These are phyloP conservation scores for Agrochola lota DNA, from an alignment of 2,888 invertebrate genomes.

Conservation along the genomic window DNA sequence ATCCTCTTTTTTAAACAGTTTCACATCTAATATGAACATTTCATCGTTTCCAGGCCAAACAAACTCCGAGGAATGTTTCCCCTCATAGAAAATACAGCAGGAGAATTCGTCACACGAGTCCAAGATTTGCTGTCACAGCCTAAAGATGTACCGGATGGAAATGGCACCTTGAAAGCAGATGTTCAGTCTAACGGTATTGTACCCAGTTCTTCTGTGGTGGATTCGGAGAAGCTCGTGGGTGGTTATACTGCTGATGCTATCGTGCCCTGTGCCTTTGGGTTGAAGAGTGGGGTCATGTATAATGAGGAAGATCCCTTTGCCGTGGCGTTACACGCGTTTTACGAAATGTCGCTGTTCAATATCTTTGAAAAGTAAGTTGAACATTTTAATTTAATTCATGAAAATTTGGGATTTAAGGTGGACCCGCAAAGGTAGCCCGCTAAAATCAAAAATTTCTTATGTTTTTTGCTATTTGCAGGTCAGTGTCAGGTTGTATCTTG, in stretches of 20 bases:
- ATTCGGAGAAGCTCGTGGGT: conserved; percentile 84
- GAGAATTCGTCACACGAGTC: conserved; percentile 80
- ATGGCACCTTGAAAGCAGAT: conserved; percentile 25
- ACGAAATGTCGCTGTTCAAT: conserved; percentile 84
- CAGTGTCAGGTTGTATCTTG: no score
- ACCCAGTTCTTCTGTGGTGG: conserved; percentile 70
- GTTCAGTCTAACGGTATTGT: conserved; percentile 30
- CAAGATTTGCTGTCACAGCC: conserved; percentile 66
- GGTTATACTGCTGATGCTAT: conserved; percentile 88
- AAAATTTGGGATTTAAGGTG: no score
- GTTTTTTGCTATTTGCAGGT: no score
- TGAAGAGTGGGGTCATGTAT: conserved; percentile 86
- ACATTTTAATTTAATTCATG: neutral
- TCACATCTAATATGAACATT: neutral
- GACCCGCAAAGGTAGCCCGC: no score
- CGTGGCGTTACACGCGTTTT: conserved; percentile 86
- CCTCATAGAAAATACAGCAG: conserved; percentile 83
- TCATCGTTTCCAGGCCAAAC: conserved; percentile 81
- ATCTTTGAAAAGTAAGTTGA: conserved; percentile 86
- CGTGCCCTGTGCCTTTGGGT: conserved; percentile 87
- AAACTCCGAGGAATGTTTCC: conserved; percentile 87
- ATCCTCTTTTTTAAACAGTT: neutral
- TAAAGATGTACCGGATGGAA: conserved; percentile 54
- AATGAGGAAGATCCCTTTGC: conserved; percentile 85
- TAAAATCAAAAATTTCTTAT: no score